Conservation (phyloP, 2,113 vertebrate genomes). For the Cygnus buccinator region DNA sequence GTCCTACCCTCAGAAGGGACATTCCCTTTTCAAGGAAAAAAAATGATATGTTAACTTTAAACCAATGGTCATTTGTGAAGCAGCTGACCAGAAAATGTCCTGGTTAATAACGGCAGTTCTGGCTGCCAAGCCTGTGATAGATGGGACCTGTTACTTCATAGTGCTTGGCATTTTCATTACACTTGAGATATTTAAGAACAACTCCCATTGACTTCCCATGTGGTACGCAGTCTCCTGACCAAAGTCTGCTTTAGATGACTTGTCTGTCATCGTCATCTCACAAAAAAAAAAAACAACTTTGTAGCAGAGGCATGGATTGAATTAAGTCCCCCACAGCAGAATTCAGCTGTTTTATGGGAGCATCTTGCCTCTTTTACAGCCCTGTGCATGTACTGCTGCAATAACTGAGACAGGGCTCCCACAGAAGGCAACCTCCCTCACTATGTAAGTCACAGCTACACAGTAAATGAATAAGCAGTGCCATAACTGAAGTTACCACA, state of each 20-base stretch:
- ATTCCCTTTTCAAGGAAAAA: not conserved
- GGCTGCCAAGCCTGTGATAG: constrained; percentile 2
- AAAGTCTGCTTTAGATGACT: constrained; percentile 10
- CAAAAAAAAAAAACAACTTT: not conserved
- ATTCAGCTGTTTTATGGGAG: not conserved
- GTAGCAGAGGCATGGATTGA: not conserved
- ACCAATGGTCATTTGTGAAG: not conserved
- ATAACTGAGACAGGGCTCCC: not conserved
- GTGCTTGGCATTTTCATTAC: not conserved
- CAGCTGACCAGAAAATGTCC: constrained; percentile 13
- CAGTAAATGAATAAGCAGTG: not conserved
- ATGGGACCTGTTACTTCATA: not conserved
- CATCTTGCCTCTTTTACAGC: not conserved
- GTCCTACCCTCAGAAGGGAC: not conserved
- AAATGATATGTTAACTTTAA: not conserved
- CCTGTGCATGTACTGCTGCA: not conserved
- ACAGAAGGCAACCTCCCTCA: not conserved
- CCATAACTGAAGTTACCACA: not conserved
- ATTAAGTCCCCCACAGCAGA: constrained; percentile 1
- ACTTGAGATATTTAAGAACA: constrained; percentile 13
- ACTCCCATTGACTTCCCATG: not conserved
- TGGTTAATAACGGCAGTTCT: constrained; percentile 1
- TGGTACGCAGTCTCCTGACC: constrained; percentile 2
- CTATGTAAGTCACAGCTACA: not conserved
- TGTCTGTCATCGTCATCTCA: constrained; percentile 9